Base-by-base conservation (phyloP, 2,888 invertebrate species). In the Linnaemya tessellans region DNA sequence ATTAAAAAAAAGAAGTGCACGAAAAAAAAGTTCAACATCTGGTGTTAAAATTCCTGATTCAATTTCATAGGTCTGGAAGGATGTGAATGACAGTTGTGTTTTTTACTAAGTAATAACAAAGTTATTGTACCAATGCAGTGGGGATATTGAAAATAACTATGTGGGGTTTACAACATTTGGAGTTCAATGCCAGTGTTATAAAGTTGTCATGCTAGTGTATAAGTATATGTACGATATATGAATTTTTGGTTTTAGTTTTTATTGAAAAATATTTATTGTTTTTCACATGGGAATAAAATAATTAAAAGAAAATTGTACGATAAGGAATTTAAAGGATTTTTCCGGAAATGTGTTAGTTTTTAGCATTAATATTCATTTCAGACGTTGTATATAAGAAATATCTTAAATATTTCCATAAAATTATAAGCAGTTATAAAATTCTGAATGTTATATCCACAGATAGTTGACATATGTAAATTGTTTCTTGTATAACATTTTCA, bases 21-120 rank as follows among this genome's bases (percentile, higher is more conserved):
- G 49, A 71, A 38, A 41, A 60, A 71, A 83, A 87, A 74, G 81
- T 80, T 81, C 65, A 68, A 86, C 87, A 87, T 87, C 86, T 87
- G 87, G 83, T 85, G 18, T 85, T 54, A n/a, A 79, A 85, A 82
- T 85, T 82, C 85, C 75, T 80, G 54, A 43, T 46, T 25, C 56
- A 9, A 41, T n/a, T 58, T 41, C 18, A 46, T 15, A 22, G 1
- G 30, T 10, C 20, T 68, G 49, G 18, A 79, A 85, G 85, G 82
- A 85, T 85, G 79, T 71, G 35, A 70, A 70, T 81, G 81, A 70
- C 84, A 85, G 74, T 67, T 71, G 38, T 74, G 41, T 51, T 62
- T 68, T 81, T 80, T 60, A 74, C 38, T 18, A 43, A 41, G 43
- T 62, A 9, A 15, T 54, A 74, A 64, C 73, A 77, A 64, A 60